phyloP scores from a whole-genome alignment of 2,797 vertebrate species.

The Pelobates cultripes region DNA sequence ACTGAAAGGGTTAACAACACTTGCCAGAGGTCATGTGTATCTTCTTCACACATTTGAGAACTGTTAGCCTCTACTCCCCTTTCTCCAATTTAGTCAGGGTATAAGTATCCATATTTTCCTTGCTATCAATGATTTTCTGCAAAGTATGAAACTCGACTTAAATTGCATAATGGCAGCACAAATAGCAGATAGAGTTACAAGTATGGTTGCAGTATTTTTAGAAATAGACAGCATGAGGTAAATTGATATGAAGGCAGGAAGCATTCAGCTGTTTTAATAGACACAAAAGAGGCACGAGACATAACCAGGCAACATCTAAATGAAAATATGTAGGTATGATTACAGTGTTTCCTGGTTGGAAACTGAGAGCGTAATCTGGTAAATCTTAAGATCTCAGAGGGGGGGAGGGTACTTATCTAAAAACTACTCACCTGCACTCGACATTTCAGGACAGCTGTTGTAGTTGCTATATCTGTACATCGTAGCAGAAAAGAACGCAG shows the following conservation, averaged over 20 bases:
- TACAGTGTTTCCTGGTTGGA: conserved; percentile 31
- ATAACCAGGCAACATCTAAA: conserved; percentile 54
- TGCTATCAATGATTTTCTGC: conserved; percentile 49
- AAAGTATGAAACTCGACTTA: conserved; percentile 41
- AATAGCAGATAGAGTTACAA: conserved; percentile 57
- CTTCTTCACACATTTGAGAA: background rate
- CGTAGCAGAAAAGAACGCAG: conserved; percentile 24
- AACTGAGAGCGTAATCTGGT: background rate
- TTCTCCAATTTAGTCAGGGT: background rate
- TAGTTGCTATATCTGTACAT: conserved; percentile 29
- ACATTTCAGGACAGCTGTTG: conserved; percentile 37
- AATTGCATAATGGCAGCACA: conserved; percentile 41
- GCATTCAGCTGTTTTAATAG: conserved; percentile 60
- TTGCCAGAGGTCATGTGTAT: background rate
- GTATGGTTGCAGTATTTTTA: conserved; percentile 66
- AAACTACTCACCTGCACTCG: conserved; percentile 43
- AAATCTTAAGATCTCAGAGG: background rate
- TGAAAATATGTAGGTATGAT: conserved; percentile 45
- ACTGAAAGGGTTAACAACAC: background rate
- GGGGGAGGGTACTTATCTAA: conserved; percentile 28
- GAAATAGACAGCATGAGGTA: conserved; percentile 61
- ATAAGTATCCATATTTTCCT: conserved; percentile 11
- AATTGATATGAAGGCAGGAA: conserved; percentile 60
- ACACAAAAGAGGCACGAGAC: conserved; percentile 55
- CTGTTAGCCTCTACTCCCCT: too few relatives aligned